Conservation (phyloP, 2,888 invertebrate genomes). For the Caradrina clavipalpis region DNA sequence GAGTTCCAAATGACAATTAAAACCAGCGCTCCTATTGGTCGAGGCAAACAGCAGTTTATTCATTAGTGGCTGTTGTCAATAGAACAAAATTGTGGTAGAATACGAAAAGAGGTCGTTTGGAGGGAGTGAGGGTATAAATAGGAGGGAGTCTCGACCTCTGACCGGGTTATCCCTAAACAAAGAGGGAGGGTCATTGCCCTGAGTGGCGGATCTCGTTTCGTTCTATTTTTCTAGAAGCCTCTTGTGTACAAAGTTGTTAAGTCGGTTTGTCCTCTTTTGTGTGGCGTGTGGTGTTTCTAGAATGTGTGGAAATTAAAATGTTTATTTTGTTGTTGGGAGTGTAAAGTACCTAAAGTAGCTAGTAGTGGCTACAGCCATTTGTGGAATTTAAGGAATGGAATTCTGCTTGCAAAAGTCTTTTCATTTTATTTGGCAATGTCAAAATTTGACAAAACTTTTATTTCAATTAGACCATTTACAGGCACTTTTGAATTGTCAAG, state of each 20-base stretch:
- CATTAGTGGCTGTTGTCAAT: slow-evolving; percentile 56
- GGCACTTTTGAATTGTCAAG: no score
- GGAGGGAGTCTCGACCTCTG: slow-evolving; percentile 64
- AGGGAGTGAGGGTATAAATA: slow-evolving; percentile 57
- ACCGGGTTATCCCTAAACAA: slow-evolving; percentile 72
- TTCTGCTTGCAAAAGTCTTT: no score
- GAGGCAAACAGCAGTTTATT: slow-evolving; percentile 38
- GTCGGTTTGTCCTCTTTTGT: slow-evolving; percentile 26
- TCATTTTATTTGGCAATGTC: no score
- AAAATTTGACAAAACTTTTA: no score
- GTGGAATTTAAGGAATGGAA: no score
- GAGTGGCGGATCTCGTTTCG: slow-evolving; percentile 49
- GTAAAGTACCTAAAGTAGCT: neutral
- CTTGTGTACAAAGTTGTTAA: slow-evolving; percentile 49
- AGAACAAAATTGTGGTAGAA: slow-evolving; percentile 39
- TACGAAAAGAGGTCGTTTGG: slow-evolving; percentile 58
- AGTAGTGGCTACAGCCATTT: slow-evolving; percentile 1
- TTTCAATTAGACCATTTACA: no score
- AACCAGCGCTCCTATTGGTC: slow-evolving; percentile 34
- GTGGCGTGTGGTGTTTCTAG: slow-evolving; percentile 1
- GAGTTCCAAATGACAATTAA: slow-evolving; percentile 34
- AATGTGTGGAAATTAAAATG: slow-evolving; percentile 20
- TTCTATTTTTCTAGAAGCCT: slow-evolving; percentile 57
- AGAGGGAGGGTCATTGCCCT: slow-evolving; percentile 59
- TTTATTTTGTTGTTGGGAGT: neutral